phyloP scores from a whole-genome alignment of 37 sponge, comb jelly and placozoan genomes.

The Lycopodina hypogea region DNA sequence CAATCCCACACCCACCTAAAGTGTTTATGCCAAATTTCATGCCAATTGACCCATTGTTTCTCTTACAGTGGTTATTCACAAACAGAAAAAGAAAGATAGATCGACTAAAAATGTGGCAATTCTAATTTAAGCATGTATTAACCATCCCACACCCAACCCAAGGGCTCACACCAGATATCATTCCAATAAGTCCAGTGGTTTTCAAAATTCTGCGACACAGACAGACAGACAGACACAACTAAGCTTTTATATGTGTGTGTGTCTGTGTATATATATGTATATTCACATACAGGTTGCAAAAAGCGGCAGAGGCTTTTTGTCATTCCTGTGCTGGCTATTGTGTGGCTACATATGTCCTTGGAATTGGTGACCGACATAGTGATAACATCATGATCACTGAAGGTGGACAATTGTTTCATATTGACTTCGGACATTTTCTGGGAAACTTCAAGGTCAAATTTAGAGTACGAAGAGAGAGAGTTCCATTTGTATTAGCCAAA shows the following conservation, averaged over 20 bases:
- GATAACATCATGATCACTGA: slow-evolving; percentile 94
- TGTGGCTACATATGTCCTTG: slow-evolving; percentile 96
- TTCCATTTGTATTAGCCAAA: slow-evolving; percentile 89
- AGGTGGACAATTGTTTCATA: slow-evolving; percentile 86
- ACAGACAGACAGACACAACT: too few relatives aligned
- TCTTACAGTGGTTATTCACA: too few relatives aligned
- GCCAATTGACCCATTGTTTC: too few relatives aligned
- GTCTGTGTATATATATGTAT: background rate
- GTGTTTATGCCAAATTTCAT: too few relatives aligned
- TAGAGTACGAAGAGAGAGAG: slow-evolving; percentile 89
- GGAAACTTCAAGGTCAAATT: slow-evolving; percentile 96
- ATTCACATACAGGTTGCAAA: slow-evolving; percentile 38
- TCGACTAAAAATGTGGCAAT: too few relatives aligned
- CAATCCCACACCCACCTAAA: too few relatives aligned
- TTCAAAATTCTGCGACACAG: too few relatives aligned
- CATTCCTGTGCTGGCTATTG: slow-evolving; percentile 95
- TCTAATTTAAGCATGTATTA: too few relatives aligned
- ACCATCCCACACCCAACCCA: too few relatives aligned
- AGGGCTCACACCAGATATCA: too few relatives aligned
- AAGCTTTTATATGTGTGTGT: background rate
- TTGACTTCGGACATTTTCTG: slow-evolving; percentile 96
- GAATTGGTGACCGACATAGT: slow-evolving; percentile 93
- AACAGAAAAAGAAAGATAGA: too few relatives aligned
- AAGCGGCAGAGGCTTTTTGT: slow-evolving; percentile 82
- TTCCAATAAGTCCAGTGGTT: too few relatives aligned